These are phyloP conservation scores for Drosophila busckii DNA, from an alignment of 1,140 invertebrate genomes.

Conservation along the genomic window DNA sequence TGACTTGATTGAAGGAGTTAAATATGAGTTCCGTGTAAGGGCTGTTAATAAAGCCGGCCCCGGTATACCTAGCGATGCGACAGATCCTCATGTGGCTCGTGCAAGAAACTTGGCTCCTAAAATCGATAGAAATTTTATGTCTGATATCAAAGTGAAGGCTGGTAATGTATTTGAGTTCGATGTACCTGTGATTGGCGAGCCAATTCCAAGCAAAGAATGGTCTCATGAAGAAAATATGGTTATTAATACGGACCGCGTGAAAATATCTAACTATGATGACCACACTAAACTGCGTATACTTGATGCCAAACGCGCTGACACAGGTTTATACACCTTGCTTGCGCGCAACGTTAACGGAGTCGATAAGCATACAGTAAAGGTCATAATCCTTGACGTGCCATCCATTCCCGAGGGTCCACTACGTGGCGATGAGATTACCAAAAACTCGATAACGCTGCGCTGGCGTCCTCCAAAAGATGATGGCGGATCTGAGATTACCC, in stretches of 20 bases:
- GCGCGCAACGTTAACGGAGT: constrained; percentile 95
- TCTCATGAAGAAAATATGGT: constrained; percentile 89
- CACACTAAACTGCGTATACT: constrained; percentile 91
- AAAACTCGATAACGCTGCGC: constrained; percentile 87
- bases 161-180: constrained; percentile 96
- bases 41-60: constrained; percentile 97
- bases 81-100: constrained; percentile 92
- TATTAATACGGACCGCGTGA: constrained; percentile 89
- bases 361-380: constrained; percentile 92
- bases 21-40: constrained; percentile 95
- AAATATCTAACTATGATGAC: constrained; percentile 91
- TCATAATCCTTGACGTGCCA: constrained; percentile 94
- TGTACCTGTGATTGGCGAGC: constrained; percentile 96
- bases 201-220: constrained; percentile 96
- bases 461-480: constrained; percentile 96
- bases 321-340: constrained; percentile 92
- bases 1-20: constrained; percentile 93
- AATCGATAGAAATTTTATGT: constrained; percentile 95
- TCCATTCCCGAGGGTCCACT: constrained; percentile 93
- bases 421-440: constrained; percentile 89
- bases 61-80: constrained; percentile 93
- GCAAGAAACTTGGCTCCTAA: constrained; percentile 94
- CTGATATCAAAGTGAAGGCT: constrained; percentile 94
- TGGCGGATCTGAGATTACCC: constrained; percentile 92
- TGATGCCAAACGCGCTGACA: constrained; percentile 93